These are phyloP conservation scores for Echinops telfairi DNA, from an alignment of 2,113 vertebrate genomes.

Conservation along the genomic window DNA sequence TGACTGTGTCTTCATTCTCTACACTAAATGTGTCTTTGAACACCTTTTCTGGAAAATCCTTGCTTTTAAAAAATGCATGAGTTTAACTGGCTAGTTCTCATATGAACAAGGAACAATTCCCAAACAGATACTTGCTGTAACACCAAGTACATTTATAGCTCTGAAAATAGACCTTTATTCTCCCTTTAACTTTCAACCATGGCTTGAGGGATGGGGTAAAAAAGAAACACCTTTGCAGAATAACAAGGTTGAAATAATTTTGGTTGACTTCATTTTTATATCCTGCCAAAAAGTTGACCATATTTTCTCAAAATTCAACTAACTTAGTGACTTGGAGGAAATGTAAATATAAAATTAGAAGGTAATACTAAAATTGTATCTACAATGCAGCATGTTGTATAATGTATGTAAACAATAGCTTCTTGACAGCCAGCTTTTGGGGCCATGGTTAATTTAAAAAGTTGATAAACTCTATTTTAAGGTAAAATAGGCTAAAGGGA, in stretches of 20 bases:
- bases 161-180: constrained; percentile 63
- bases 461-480: no score
- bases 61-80: constrained; percentile 2
- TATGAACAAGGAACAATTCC: constrained; percentile 66
- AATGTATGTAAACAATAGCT: not conserved
- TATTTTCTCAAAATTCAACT: constrained; percentile 39
- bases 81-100: constrained; percentile 55
- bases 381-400: not conserved
- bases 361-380: constrained; percentile 36
- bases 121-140: constrained; percentile 67
- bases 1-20: constrained; percentile 32
- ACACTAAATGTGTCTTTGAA: constrained; percentile 42
- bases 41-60: constrained; percentile 45
- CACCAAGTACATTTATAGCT: constrained; percentile 62
- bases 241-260: constrained; percentile 61
- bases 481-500: not conserved
- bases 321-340: constrained; percentile 8
- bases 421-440: not conserved
- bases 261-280: constrained; percentile 66
- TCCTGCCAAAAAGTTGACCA: not conserved
- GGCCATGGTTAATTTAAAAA: not conserved
- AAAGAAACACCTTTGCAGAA: constrained; percentile 57
- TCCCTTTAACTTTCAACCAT: constrained; percentile 59
- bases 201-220: constrained; percentile 39
- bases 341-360: not conserved